Percentiles rank a stretch among this genome's conserved stretches.
Evolutionary conservation across 2,113 vertebrate genomes (phyloP).

Genomic region (Irena cyanogastra): DNA sequence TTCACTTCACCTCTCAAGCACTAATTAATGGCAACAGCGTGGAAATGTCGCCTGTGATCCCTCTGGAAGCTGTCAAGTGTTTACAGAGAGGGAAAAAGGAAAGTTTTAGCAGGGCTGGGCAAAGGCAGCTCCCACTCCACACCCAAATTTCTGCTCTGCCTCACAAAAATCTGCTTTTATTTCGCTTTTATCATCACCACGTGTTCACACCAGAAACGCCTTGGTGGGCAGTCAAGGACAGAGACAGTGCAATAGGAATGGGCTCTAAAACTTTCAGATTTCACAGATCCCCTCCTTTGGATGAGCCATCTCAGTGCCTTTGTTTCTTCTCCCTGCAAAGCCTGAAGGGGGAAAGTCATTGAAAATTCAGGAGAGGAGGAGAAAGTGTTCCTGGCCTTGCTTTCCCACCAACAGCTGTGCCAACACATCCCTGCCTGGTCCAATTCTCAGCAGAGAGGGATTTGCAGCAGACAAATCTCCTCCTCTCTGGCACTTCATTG

Average conservation of each 20-base stretch:
- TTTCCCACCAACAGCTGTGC: background rate
- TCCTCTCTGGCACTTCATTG: background rate
- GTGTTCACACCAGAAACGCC: background rate
- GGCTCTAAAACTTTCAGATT: background rate
- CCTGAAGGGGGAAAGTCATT: background rate
- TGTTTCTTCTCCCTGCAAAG: background rate
- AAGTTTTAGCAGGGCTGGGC: background rate
- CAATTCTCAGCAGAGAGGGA: background rate
- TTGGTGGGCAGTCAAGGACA: background rate
- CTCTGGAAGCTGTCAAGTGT: background rate
- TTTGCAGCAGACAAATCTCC: background rate
- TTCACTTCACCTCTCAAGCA: background rate
- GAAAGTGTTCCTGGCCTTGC: background rate
- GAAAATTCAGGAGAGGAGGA: background rate
- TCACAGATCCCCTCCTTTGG: background rate
- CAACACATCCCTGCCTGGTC: background rate
- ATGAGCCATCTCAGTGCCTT: background rate
- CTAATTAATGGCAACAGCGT: background rate
- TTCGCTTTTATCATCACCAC: background rate
- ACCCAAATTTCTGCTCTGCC: background rate
- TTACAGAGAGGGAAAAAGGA: background rate
- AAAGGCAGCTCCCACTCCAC: background rate
- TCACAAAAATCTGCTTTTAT: background rate
- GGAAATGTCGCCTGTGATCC: background rate
- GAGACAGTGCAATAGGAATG: background rate